Evolutionary conservation across 2,888 invertebrate species (phyloP).

Genomic region (Cyrtodaria siliqua): DNA sequence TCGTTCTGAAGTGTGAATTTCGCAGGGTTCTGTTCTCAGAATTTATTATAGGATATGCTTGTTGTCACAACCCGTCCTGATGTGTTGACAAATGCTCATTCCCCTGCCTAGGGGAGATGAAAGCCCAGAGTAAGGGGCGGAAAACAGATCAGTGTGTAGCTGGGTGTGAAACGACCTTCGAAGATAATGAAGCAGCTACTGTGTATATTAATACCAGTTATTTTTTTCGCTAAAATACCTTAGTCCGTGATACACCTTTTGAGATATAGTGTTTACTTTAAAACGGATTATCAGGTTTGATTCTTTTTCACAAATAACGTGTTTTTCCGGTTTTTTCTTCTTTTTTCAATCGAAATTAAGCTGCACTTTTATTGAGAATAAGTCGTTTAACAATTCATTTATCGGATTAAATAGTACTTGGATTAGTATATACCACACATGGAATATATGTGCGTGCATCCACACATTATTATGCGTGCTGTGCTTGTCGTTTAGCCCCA

Average conservation of each 20-base stretch:
- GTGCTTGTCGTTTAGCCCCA: background rate
- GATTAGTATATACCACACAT: too few relatives aligned
- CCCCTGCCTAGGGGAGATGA: conserved; percentile 30
- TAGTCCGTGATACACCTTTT: background rate
- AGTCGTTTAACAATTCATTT: too few relatives aligned
- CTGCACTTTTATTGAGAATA: too few relatives aligned
- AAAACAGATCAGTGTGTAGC: conserved; percentile 4
- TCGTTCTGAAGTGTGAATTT: conserved; percentile 73
- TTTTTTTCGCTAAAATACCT: conserved; percentile 23
- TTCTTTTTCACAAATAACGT: too few relatives aligned
- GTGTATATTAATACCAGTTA: background rate
- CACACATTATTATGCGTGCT: background rate
- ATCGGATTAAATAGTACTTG: too few relatives aligned
- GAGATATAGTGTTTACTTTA: too few relatives aligned
- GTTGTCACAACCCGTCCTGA: conserved; percentile 29
- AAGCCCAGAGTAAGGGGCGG: conserved; percentile 28
- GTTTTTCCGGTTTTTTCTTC: too few relatives aligned
- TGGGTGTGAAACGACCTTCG: background rate
- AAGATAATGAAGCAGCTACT: background rate
- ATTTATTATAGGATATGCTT: conserved; percentile 48
- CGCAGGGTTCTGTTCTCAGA: conserved; percentile 63
- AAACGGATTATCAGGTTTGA: too few relatives aligned
- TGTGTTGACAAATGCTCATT: conserved; percentile 30
- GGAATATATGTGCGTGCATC: too few relatives aligned
- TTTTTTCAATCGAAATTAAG: too few relatives aligned